phyloP scores from a whole-genome alignment of 2,888 invertebrate species.

The Dryomyza anilis region DNA sequence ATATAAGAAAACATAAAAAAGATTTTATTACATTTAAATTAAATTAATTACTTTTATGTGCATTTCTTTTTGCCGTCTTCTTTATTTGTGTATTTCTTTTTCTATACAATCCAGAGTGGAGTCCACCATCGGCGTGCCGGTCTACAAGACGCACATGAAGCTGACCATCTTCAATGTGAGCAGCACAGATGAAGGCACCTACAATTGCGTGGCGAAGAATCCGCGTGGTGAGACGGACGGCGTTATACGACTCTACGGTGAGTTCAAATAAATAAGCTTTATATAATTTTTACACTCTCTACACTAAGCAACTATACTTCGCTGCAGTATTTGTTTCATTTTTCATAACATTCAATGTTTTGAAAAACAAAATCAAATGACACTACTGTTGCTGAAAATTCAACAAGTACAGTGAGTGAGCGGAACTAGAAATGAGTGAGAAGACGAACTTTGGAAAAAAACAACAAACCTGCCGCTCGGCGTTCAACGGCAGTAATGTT shows the following conservation, averaged over 20 bases:
- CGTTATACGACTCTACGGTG: constrained; percentile 85
- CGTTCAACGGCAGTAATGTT: too few relatives aligned
- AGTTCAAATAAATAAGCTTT: constrained; percentile 56
- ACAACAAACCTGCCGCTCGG: too few relatives aligned
- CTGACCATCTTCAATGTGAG: constrained; percentile 79
- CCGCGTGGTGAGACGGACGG: constrained; percentile 90
- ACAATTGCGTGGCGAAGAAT: constrained; percentile 85
- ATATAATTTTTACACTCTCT: not conserved
- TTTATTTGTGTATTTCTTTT: too few relatives aligned
- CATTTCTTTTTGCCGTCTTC: too few relatives aligned
- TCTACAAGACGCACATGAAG: constrained; percentile 87
- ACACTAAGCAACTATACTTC: not conserved
- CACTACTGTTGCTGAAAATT: too few relatives aligned
- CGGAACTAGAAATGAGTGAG: too few relatives aligned
- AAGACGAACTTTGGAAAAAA: too few relatives aligned
- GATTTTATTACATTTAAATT: too few relatives aligned
- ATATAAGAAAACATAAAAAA: not conserved
- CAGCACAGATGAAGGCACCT: constrained; percentile 82
- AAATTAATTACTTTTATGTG: too few relatives aligned
- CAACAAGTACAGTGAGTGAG: too few relatives aligned
- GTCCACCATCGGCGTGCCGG: constrained; percentile 70
- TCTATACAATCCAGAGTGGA: constrained; percentile 66
- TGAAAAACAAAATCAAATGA: not conserved
- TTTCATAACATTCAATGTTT: too few relatives aligned
- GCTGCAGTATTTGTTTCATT: too few relatives aligned